A percentile compares a stretch with the other conserved stretches of the same genome.
Conservation (phyloP, 2,888 invertebrate species). For the Gastracanthus pulcherrimus region DNA sequence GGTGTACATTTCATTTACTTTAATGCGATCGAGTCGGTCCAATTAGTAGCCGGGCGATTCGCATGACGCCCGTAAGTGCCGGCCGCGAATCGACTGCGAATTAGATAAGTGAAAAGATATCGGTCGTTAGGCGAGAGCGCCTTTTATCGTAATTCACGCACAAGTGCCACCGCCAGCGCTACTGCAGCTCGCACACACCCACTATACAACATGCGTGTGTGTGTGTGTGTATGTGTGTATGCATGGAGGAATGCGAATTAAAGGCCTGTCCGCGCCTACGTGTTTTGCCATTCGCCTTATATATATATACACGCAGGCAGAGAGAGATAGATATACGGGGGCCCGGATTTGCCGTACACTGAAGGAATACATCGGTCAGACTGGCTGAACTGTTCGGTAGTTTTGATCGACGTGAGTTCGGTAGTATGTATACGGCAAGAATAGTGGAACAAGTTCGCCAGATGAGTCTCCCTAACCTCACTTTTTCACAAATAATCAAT, state of each 20-base stretch:
- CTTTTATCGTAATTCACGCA: slow-evolving; percentile 60
- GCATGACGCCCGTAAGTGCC: slow-evolving; percentile 62
- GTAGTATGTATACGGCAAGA: too few relatives aligned
- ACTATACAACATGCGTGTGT: neutral
- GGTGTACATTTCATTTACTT: slow-evolving; percentile 60
- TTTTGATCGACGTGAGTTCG: too few relatives aligned
- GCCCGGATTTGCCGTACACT: too few relatives aligned
- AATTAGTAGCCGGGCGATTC: slow-evolving; percentile 64
- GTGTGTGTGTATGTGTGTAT: neutral
- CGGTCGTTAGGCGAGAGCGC: slow-evolving; percentile 55
- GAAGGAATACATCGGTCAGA: too few relatives aligned
- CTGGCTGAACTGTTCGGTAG: too few relatives aligned
- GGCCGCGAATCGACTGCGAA: slow-evolving; percentile 45
- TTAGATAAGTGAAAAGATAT: slow-evolving; percentile 61
- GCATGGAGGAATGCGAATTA: slow-evolving; percentile 11
- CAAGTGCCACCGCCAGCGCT: neutral
- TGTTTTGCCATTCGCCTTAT: neutral
- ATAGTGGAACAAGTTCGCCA: too few relatives aligned
- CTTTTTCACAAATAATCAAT: too few relatives aligned
- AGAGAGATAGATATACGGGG: neutral
- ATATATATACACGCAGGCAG: neutral
- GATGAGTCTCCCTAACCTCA: too few relatives aligned
- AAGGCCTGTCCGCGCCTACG: slow-evolving; percentile 22
- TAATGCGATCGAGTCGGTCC: slow-evolving; percentile 63
- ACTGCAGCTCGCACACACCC: too few relatives aligned